These are phyloP conservation scores for Rhinolophus sinicus DNA, from an alignment of 2,113 vertebrate genomes.

Conservation along the genomic window DNA sequence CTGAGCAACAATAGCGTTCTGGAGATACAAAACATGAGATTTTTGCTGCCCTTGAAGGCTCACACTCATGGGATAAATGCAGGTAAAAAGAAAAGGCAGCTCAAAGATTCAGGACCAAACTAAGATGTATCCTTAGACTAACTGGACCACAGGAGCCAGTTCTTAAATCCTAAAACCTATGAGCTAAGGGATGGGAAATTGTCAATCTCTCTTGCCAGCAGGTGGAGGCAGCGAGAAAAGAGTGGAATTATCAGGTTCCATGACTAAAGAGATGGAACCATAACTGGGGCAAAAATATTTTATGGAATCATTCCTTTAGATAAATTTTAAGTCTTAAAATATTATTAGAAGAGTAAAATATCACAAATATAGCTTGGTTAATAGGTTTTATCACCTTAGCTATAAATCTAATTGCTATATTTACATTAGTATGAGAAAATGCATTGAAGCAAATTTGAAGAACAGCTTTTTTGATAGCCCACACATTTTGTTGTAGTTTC, in stretches of 20 bases:
- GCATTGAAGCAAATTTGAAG: not conserved
- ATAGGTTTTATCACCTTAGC: not conserved
- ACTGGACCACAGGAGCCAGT: not conserved
- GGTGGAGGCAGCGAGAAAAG: not conserved
- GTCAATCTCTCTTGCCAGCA: not conserved
- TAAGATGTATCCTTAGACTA: not conserved
- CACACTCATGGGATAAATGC: not conserved
- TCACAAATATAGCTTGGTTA: slow-evolving; percentile 4
- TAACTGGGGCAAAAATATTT: not conserved
- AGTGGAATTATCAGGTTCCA: not conserved
- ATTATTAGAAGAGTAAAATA: not conserved
- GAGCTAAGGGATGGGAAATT: accelerated
- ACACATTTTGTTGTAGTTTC: not conserved
- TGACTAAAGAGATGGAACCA: not conserved
- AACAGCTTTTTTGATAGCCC: not conserved
- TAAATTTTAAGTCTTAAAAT: not conserved
- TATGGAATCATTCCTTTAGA: not conserved
- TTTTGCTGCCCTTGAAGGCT: not conserved
- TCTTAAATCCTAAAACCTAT: not conserved
- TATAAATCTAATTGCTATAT: not conserved
- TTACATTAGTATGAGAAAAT: slow-evolving; percentile 26
- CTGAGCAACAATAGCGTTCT: not conserved
- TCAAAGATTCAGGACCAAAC: not conserved
- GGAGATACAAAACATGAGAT: not conserved
- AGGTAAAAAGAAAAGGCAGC: not conserved